A percentile compares a stretch with the other conserved stretches of the same genome.
phyloP scores from a whole-genome alignment of 2,888 invertebrate genomes.

The Augochlorella aurata region DNA sequence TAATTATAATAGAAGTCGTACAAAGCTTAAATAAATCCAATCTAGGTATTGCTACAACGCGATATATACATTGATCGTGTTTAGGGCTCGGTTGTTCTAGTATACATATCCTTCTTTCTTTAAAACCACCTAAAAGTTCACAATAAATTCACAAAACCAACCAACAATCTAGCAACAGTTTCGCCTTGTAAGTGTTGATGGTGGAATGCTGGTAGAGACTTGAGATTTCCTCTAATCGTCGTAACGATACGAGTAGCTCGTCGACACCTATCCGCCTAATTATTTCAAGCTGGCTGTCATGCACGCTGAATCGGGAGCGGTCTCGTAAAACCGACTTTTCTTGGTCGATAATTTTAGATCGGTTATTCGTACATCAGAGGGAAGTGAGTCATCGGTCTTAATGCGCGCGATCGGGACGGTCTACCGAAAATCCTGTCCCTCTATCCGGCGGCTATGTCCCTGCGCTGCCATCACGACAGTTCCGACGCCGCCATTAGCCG shows the following conservation, averaged over 20 bases:
- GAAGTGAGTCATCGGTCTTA: constrained; percentile 36
- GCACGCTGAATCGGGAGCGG: not conserved
- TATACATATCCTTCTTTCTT: too few species aligned
- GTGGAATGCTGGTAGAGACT: too few species aligned
- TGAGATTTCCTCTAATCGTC: not conserved
- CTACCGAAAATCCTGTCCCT: constrained; percentile 9
- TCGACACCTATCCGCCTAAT: not conserved
- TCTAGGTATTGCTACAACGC: too few species aligned
- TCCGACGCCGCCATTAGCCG: constrained; percentile 1
- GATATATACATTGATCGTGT: too few species aligned
- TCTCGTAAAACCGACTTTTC: constrained; percentile 21
- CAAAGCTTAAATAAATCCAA: too few species aligned
- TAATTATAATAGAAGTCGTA: too few species aligned
- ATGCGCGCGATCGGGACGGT: constrained; percentile 12
- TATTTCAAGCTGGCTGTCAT: constrained; percentile 3
- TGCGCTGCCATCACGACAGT: not conserved
- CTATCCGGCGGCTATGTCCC: not conserved
- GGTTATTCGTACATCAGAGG: constrained; percentile 40
- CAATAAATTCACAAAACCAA: too few species aligned
- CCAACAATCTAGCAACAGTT: too few species aligned
- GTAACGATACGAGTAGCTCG: not conserved
- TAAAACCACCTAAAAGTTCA: too few species aligned
- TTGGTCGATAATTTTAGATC: constrained; percentile 41
- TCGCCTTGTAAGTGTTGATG: too few species aligned
- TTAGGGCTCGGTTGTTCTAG: too few species aligned